These are phyloP conservation scores for Halichoerus grypus DNA, from an alignment of 2,113 vertebrate genomes.

Conservation along the genomic window DNA sequence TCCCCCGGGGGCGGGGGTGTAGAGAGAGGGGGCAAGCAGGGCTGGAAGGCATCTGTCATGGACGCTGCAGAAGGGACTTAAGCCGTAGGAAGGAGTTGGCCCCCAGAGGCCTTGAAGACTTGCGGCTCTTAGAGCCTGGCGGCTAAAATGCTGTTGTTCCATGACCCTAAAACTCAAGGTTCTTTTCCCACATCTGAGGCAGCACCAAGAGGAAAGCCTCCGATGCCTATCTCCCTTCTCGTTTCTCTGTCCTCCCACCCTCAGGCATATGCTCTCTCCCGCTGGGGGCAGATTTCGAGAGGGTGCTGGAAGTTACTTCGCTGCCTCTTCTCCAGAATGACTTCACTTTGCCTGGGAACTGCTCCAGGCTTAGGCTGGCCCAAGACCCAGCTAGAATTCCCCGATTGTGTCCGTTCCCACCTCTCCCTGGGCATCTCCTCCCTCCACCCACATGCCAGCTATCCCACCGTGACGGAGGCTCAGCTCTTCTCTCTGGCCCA, in stretches of 20 bases:
- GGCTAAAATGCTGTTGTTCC: neutral
- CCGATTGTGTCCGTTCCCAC: neutral
- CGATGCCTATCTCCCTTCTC: neutral
- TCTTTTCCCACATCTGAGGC: neutral
- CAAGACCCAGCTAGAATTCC: conserved; percentile 25
- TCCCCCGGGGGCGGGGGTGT: neutral
- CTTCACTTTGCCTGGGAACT: conserved; percentile 52
- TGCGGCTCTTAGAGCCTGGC: neutral
- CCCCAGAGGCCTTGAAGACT: neutral
- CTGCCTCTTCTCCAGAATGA: conserved; percentile 39
- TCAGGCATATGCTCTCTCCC: neutral
- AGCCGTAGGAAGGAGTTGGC: neutral
- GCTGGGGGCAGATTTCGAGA: neutral
- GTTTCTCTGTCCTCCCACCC: too few species aligned
- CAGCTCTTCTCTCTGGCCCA: neutral
- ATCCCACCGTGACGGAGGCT: neutral
- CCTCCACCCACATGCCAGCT: neutral
- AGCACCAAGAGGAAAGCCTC: neutral
- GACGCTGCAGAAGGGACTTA: neutral
- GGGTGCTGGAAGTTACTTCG: neutral
- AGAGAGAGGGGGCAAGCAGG: neutral
- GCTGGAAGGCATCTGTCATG: neutral
- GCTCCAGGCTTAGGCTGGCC: conserved; percentile 10
- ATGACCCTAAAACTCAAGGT: neutral
- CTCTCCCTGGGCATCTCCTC: neutral